Evolutionary conservation across 2,888 invertebrate genomes (phyloP).

Genomic region (Lymantria dispar): DNA sequence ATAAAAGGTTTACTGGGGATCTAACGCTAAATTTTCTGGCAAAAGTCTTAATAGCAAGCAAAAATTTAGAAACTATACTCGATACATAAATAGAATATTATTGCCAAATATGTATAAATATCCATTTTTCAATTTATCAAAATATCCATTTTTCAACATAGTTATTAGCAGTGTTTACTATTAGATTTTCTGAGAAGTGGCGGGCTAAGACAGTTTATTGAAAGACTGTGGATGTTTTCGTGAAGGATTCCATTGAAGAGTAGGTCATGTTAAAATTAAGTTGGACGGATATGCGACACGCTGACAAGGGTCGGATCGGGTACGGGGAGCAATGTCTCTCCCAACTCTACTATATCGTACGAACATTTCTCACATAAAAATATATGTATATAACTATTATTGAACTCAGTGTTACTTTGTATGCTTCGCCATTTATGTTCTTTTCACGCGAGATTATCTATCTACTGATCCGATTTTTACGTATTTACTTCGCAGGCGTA

Average conservation of each 20-base stretch:
- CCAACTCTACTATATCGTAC: slow-evolving; percentile 14
- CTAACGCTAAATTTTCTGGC: too few relatives aligned
- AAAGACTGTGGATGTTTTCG: slow-evolving; percentile 33
- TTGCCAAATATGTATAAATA: too few relatives aligned
- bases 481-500: background rate
- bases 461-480: slow-evolving; percentile 19
- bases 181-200: slow-evolving; percentile 6
- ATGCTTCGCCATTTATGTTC: too few relatives aligned
- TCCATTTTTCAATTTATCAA: too few relatives aligned
- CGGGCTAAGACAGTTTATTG: slow-evolving; percentile 34
- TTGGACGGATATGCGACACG: slow-evolving; percentile 68
- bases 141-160: too few relatives aligned
- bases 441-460: slow-evolving; percentile 24
- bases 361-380: background rate
- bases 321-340: slow-evolving; percentile 27
- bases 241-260: slow-evolving; percentile 31
- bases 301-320: slow-evolving; percentile 67
- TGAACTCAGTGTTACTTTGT: too few relatives aligned
- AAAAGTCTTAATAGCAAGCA: too few relatives aligned
- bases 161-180: background rate
- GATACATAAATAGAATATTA: too few relatives aligned
- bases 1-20: too few relatives aligned
- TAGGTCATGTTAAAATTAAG: slow-evolving; percentile 59
- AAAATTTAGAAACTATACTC: too few relatives aligned
- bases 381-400: too few relatives aligned